phyloP scores from a whole-genome alignment of 2,888 invertebrate species.

The Anthrax anthrax region DNA sequence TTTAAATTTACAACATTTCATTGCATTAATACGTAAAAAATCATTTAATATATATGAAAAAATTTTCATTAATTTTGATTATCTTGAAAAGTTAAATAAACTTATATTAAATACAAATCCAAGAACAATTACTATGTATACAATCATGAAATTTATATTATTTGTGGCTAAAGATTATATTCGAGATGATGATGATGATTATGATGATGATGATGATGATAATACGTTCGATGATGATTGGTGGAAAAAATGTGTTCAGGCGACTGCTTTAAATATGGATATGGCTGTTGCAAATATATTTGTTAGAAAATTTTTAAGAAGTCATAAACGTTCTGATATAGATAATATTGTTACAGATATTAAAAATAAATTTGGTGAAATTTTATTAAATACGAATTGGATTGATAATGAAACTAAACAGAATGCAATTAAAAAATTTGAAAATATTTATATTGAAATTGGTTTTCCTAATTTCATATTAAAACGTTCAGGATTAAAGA shows the following conservation, averaged over 20 bases:
- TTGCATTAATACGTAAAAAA: conserved; percentile 1
- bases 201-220: neutral
- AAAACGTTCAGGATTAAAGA: neutral
- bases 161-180: neutral
- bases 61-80: conserved; percentile 1
- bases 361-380: neutral
- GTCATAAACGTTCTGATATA: neutral
- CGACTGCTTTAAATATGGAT: conserved; percentile 70
- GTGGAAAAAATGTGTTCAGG: conserved; percentile 78
- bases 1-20: conserved; percentile 8
- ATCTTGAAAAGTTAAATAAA: conserved; percentile 2
- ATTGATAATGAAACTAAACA: neutral
- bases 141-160: neutral
- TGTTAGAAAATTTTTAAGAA: conserved; percentile 2
- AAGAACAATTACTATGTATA: conserved; percentile 7
- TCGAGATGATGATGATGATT: neutral
- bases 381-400: neutral
- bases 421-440: neutral
- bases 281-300: conserved; percentile 48
- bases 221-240: conserved; percentile 1
- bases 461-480: conserved; percentile 1
- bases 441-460: neutral
- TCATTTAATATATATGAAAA: neutral
- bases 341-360: neutral
- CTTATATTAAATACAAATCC: conserved; percentile 1